Percentiles rank a stretch among this genome's conserved stretches.
Conservation (phyloP, 1,140 invertebrate genomes). For the Solenopsis invicta region DNA sequence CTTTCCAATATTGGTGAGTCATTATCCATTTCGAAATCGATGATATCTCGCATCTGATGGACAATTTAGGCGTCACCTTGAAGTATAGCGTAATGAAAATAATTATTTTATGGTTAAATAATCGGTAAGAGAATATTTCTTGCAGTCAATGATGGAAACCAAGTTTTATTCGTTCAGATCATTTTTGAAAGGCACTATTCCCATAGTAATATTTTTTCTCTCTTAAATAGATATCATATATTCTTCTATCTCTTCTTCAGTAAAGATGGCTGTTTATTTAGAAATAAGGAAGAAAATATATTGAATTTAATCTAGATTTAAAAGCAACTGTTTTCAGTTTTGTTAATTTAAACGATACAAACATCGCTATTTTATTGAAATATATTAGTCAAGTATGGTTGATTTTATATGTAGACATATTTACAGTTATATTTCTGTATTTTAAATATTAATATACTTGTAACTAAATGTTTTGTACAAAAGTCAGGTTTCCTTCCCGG, state of each 20-base stretch:
- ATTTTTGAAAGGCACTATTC: background rate
- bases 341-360: background rate
- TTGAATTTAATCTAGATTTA: background rate
- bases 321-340: background rate
- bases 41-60: conserved; percentile 10
- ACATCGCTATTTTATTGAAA: background rate
- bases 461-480: background rate
- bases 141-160: background rate
- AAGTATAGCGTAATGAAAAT: conserved; percentile 46
- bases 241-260: background rate
- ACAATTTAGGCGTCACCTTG: conserved; percentile 14
- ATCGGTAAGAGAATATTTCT: conserved; percentile 26
- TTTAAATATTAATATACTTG: no score
- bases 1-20: conserved; percentile 11
- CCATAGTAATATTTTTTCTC: background rate
- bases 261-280: background rate
- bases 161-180: background rate
- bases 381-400: background rate
- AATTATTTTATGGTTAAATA: conserved; percentile 46
- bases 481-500: background rate
- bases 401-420: background rate
- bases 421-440: background rate
- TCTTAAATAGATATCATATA: background rate
- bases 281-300: background rate
- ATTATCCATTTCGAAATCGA: conserved; percentile 9